phyloP scores from a whole-genome alignment of 2,888 invertebrate genomes.

The Cataglyphis albicans region DNA sequence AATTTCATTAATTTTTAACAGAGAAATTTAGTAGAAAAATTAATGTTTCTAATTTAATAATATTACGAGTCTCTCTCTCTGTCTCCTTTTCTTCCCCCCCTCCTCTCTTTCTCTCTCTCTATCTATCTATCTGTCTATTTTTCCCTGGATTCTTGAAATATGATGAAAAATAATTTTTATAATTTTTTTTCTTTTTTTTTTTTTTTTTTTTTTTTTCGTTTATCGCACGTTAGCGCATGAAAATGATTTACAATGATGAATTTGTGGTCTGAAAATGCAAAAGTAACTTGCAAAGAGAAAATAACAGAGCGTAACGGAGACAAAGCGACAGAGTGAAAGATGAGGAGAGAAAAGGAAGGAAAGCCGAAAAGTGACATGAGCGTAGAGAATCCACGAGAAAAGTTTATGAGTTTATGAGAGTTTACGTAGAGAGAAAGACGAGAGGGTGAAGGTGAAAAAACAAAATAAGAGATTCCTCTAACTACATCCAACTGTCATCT shows the following conservation, averaged over 20 bases:
- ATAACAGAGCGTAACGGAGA: conserved; percentile 29
- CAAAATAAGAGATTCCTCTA: conserved; percentile 78
- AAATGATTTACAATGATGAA: conserved; percentile 10
- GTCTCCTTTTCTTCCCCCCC: too few species aligned
- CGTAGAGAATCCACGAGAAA: conserved; percentile 51
- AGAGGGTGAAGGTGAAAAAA: conserved; percentile 57
- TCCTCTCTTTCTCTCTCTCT: accelerated
- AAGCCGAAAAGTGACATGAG: conserved; percentile 34
- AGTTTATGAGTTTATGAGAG: conserved; percentile 81
- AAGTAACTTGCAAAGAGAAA: conserved; percentile 24
- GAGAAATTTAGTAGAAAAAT: not conserved
- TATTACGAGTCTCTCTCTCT: not conserved
- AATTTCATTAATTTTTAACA: not conserved
- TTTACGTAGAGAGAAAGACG: conserved; percentile 48
- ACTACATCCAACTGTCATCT: conserved; percentile 78
- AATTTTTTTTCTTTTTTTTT: not conserved
- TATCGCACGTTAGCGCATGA: not conserved
- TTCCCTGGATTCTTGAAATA: not conserved
- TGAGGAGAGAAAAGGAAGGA: conserved; percentile 11
- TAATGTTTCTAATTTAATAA: not conserved
- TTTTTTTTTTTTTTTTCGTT: not conserved
- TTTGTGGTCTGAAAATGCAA: conserved; percentile 18
- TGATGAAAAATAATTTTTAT: not conserved
- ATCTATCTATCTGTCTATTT: too few species aligned
- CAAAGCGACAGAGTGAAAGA: conserved; percentile 32